A percentile compares a stretch with the other conserved stretches of the same genome.
Evolutionary conservation across 2,888 invertebrate genomes (phyloP).

Genomic region (Bimastos eiseni): DNA sequence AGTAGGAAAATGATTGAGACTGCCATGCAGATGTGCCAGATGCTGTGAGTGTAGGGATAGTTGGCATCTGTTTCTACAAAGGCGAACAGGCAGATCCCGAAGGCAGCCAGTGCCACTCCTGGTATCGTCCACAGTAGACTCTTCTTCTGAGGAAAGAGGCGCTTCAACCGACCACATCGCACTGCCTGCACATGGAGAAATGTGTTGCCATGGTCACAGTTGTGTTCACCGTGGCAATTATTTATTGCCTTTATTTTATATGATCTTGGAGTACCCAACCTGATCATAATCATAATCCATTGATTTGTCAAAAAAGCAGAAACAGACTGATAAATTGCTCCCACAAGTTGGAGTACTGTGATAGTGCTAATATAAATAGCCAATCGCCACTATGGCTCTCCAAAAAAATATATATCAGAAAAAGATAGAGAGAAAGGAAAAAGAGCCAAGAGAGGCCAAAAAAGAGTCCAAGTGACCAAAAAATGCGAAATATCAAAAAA

Average conservation of each 20-base stretch:
- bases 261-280: too few species aligned
- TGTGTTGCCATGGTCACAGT: neutral
- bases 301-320: too few species aligned
- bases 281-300: too few species aligned
- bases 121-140: slow-evolving; percentile 67
- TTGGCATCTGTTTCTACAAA: slow-evolving; percentile 84
- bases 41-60: slow-evolving; percentile 83
- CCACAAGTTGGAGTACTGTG: too few species aligned
- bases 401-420: too few species aligned
- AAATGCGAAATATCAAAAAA: too few species aligned
- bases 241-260: neutral
- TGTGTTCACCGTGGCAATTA: neutral
- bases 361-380: neutral
- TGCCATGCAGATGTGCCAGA: slow-evolving; percentile 76
- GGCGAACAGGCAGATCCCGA: slow-evolving; percentile 79
- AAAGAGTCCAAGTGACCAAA: too few species aligned
- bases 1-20: slow-evolving; percentile 77
- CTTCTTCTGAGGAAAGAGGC: slow-evolving; percentile 69
- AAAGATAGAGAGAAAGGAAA: too few species aligned
- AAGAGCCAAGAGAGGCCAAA: too few species aligned
- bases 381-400: neutral
- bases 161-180: slow-evolving; percentile 67
- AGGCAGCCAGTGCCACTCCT: slow-evolving; percentile 69
- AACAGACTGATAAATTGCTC: too few species aligned
- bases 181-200: slow-evolving; percentile 27